Base-by-base conservation (phyloP, 2,797 vertebrate genomes). In the Hafferia zeledoni region DNA sequence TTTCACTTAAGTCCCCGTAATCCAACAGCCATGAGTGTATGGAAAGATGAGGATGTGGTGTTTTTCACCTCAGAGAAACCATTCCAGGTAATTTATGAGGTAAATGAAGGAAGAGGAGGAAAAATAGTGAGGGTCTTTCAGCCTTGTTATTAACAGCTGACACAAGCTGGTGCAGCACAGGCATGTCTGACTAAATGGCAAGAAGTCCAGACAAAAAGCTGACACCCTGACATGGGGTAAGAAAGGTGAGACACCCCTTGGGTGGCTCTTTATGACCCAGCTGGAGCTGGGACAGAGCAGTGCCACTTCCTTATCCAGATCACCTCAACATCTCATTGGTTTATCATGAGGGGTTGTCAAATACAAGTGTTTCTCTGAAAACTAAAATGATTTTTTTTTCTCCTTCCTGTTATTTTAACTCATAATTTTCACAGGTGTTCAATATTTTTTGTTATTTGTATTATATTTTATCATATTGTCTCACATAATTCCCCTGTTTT, bases 1-100 rank as follows among this genome's bases (percentile, higher is more conserved):
- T 43, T 84, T 82, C 27, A 57, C n/a, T 75, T 37, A 86, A 37
- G 24, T 46, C 19, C 30, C 69, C 18, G 27, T 77, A 72, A 90
- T n/a, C 12, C 28, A 81, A 50, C 11, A n/a, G 2, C 31, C 5
- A 0, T 9, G 33, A 18, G 22, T 28, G 22, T 22, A 30, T 0
- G 2, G 35, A 33, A 47, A 46, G 19, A 44, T 19, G 2, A 68
- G 28, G 9, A 31, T 0, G 0, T 43, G n/a, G 17, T 25, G 18
- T 13, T 71, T 49, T 68, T 52, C 30, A 70, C 23, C 15, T 13
- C 17, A 19, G 33, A 83, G 57, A 20, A 70, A 47, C 5, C 22
- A 47, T 9, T 30, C 3, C 25, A 33, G 12, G 15, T 11, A 81
- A 89, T 57, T 65, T 25, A 28, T 3, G 15, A 59, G 13, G 23